Evolutionary conservation across 2,797 vertebrate species (phyloP), one percentile per base, ranked within the genome.

Genomic region (Vireo griseus): DNA sequence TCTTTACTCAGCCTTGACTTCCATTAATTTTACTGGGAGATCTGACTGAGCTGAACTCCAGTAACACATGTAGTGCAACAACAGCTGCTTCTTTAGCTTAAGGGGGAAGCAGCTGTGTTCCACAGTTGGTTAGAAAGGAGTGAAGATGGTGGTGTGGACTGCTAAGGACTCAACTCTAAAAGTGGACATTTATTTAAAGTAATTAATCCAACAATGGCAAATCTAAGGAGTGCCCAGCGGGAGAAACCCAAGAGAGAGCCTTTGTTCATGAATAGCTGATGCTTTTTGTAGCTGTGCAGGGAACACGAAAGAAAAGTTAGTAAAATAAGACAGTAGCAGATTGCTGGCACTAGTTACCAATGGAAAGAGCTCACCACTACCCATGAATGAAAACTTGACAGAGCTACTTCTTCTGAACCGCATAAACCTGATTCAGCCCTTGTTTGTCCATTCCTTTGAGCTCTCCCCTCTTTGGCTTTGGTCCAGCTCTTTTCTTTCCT

Each of bases 91-190:
- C 68, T 84, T 69, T 24, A 93, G 86, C 80, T 90, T 54, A 86
- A 84, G 58, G 77, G 51, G 93, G 57, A 84, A 92, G 88, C 95
- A 97, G 94, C 94, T 96, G 95, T 83, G 88, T 40, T 51, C 80
- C 88, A 84, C 62, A 93, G 92, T 90, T 95, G 68, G 92, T 71
- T 77, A 57, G 37, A 83, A 91, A 77, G 65, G 57, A 94, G 85
- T 24, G 58, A 95, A 87, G 78, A 58, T 65, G 85, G 48, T n/a
- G 37, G n/a, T 22, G 17, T 39, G 47, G 65, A 92, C 81, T 89
- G 74, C 44, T 50, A 80, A 92, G 47, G 90, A 76, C 91, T 79
- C 72, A 33, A 20, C 57, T 71, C 93, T 87, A 80, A 75, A 93
- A 93, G 81, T 40, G 35, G 81, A 66, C 42, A n/a, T 74, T 89